Conservation (phyloP, 2,797 vertebrate species). For the Amphiprion clarkii region DNA sequence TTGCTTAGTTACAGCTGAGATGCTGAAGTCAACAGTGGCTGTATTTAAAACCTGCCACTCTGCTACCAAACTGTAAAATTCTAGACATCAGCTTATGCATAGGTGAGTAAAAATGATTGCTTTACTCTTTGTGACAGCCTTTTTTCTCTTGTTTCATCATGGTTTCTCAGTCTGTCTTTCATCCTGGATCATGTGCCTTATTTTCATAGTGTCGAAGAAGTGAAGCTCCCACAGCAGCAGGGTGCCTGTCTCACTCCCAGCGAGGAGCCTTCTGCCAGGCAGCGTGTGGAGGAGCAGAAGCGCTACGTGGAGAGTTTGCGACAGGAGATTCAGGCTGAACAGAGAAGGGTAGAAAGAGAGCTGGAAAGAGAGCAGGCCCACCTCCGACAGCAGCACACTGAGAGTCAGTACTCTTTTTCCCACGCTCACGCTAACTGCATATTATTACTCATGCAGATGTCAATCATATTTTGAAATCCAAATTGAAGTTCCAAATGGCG, state of each 20-base stretch:
- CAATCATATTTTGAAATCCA: background rate
- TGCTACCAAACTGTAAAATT: constrained; percentile 17
- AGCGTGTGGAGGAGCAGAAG: constrained; percentile 87
- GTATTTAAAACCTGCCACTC: constrained; percentile 26
- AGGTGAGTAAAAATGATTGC: constrained; percentile 14
- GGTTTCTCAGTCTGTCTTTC: constrained; percentile 4
- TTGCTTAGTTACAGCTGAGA: constrained; percentile 75
- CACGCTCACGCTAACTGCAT: background rate
- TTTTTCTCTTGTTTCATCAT: constrained; percentile 15
- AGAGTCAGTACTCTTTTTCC: constrained; percentile 84
- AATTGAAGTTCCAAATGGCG: rapidly evolving
- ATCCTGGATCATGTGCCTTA: constrained; percentile 23
- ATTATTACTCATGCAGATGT: constrained; percentile 1
- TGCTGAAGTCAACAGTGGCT: constrained; percentile 45
- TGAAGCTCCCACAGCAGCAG: constrained; percentile 71
- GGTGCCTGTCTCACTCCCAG: constrained; percentile 59
- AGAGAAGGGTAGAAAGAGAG: constrained; percentile 87
- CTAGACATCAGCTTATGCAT: constrained; percentile 9
- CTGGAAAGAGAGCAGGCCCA: constrained; percentile 88
- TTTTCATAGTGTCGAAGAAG: constrained; percentile 53
- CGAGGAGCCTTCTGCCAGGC: constrained; percentile 78
- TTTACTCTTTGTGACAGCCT: background rate
- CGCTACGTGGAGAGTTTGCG: constrained; percentile 87
- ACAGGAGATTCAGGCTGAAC: constrained; percentile 88
- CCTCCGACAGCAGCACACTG: constrained; percentile 86